phyloP scores from a whole-genome alignment of 1,140 invertebrate species.

The Caenorhabditis brenneri region DNA sequence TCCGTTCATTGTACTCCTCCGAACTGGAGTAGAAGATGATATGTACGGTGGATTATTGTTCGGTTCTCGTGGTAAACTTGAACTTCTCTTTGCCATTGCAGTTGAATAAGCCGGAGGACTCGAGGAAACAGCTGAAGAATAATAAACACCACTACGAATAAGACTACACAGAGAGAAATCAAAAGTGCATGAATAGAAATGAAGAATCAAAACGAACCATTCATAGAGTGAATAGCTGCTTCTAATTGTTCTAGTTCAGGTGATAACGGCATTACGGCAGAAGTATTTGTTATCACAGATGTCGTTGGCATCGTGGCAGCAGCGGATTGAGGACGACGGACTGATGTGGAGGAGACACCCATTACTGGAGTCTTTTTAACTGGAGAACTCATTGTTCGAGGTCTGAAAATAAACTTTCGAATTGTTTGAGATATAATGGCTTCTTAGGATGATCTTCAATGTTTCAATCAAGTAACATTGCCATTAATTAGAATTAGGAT shows the following conservation, averaged over 20 bases:
- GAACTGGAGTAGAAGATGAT: neutral
- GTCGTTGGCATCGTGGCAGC: conserved; percentile 8
- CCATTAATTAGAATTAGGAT: too few relatives aligned
- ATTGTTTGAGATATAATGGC: too few relatives aligned
- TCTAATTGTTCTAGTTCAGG: neutral
- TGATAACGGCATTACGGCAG: neutral
- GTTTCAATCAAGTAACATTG: too few relatives aligned
- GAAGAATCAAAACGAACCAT: neutral
- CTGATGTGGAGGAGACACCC: conserved; percentile 11
- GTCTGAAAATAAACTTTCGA: neutral
- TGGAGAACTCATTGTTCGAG: conserved; percentile 13
- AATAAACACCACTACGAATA: conserved; percentile 11
- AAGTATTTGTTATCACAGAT: conserved; percentile 14
- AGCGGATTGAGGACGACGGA: conserved; percentile 2
- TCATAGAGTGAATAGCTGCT: neutral
- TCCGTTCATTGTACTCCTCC: conserved; percentile 32
- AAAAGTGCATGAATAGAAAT: neutral
- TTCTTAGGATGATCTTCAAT: too few relatives aligned
- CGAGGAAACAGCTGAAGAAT: neutral
- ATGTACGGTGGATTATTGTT: neutral
- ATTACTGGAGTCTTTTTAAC: conserved; percentile 25
- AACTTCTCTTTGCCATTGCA: conserved; percentile 33
- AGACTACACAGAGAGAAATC: neutral
- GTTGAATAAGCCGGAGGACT: conserved; percentile 10
- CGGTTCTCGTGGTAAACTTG: conserved; percentile 8